phyloP scores from a whole-genome alignment of 2,888 invertebrate species.

The Acronicta aceris region DNA sequence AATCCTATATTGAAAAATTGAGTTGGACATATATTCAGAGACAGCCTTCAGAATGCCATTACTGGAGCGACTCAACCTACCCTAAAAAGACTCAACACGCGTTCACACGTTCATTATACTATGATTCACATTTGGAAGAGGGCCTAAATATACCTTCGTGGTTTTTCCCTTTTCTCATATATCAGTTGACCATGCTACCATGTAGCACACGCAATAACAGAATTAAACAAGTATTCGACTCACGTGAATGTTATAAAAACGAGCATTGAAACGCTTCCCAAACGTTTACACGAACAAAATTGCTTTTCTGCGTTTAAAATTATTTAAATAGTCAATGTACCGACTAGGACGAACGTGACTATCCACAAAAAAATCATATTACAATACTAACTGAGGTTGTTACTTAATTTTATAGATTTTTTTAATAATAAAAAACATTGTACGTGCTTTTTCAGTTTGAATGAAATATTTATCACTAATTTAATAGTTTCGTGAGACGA shows the following conservation, averaged over 20 bases:
- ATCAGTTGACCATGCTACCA: too few relatives aligned
- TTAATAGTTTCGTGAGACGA: too few relatives aligned
- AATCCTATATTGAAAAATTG: too few relatives aligned
- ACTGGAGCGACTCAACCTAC: too few relatives aligned
- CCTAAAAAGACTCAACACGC: too few relatives aligned
- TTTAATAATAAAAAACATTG: background rate
- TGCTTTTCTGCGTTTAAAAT: conserved; percentile 31
- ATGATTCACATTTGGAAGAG: too few relatives aligned
- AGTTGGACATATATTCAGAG: too few relatives aligned
- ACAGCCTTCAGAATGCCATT: too few relatives aligned
- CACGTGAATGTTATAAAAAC: conserved; percentile 33
- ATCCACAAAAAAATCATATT: background rate
- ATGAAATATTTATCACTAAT: too few relatives aligned
- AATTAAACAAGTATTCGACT: conserved; percentile 21
- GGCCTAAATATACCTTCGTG: too few relatives aligned
- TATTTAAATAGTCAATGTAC: conserved; percentile 40
- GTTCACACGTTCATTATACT: too few relatives aligned
- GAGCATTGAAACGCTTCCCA: conserved; percentile 18
- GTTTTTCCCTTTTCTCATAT: too few relatives aligned
- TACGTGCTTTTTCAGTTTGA: background rate
- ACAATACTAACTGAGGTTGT: conserved; percentile 3
- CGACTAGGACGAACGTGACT: conserved; percentile 25
- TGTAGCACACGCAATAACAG: conserved; percentile 2
- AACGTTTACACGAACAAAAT: conserved; percentile 29
- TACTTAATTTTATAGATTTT: background rate